Conservation (phyloP, 2,888 invertebrate genomes). For the Dorcus hopei region DNA sequence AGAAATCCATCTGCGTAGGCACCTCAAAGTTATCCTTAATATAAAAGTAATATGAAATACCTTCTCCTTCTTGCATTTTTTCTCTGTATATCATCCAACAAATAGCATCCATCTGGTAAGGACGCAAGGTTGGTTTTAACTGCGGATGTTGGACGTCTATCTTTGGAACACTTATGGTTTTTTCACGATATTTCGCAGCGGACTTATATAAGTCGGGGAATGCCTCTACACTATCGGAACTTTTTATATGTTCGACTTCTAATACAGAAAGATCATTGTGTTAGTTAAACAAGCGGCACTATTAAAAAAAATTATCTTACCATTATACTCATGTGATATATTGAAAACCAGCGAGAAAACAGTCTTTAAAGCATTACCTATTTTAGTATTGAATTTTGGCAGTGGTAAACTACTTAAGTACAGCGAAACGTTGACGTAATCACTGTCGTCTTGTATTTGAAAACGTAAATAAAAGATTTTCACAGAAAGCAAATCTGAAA, state of each 20-base stretch:
- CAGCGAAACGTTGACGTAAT: constrained; percentile 32
- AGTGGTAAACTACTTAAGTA: constrained; percentile 37
- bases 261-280: constrained; percentile 4
- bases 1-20: not conserved
- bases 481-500: constrained; percentile 35
- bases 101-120: constrained; percentile 65
- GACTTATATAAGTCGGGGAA: constrained; percentile 27
- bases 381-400: constrained; percentile 31
- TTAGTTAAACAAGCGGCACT: not conserved
- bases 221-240: constrained; percentile 16
- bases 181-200: constrained; percentile 3
- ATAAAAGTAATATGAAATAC: constrained; percentile 14
- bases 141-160: constrained; percentile 42
- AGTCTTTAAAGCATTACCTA: constrained; percentile 30
- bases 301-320: constrained; percentile 11
- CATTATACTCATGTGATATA: constrained; percentile 17
- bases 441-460: constrained; percentile 18
- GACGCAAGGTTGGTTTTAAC: constrained; percentile 57
- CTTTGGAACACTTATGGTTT: not conserved
- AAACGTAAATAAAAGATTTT: constrained; percentile 37
- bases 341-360: constrained; percentile 34
- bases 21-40: not conserved
- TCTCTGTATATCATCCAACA: constrained; percentile 68
- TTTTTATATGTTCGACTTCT: constrained; percentile 17
- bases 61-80: constrained; percentile 29